A percentile compares a stretch with the other conserved stretches of the same genome.
Evolutionary conservation across 2,888 invertebrate genomes (phyloP).

Genomic region (Azorinus chamasolen): DNA sequence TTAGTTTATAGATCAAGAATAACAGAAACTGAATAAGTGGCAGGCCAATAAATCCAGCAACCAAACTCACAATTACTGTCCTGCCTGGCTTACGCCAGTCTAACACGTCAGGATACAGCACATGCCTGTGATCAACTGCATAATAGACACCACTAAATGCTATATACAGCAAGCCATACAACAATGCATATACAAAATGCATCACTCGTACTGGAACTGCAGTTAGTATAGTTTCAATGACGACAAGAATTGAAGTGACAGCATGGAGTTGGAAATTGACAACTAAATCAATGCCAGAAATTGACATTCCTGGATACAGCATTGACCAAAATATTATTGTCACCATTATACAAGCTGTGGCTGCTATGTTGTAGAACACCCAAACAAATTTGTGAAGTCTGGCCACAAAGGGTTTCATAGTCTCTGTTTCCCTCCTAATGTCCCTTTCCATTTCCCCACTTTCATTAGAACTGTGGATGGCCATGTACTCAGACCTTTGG

Average conservation of each 20-base stretch:
- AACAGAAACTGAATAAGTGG: conserved; percentile 74
- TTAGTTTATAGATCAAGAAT: conserved; percentile 73
- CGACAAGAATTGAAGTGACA: conserved; percentile 78
- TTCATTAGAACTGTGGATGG: conserved; percentile 30
- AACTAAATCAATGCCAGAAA: conserved; percentile 34
- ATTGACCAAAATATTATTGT: conserved; percentile 80
- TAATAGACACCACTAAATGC: conserved; percentile 81
- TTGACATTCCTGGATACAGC: conserved; percentile 69
- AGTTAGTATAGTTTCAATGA: conserved; percentile 76
- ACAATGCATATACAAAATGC: conserved; percentile 76
- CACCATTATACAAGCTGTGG: conserved; percentile 74
- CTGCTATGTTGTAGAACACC: conserved; percentile 74
- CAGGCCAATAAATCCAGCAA: conserved; percentile 71
- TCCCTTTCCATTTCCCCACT: conserved; percentile 4
- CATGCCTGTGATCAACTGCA: conserved; percentile 73
- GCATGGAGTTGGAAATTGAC: conserved; percentile 80
- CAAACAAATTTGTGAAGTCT: conserved; percentile 71
- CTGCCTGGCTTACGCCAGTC: conserved; percentile 80
- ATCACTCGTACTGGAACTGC: conserved; percentile 78
- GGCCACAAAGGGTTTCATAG: conserved; percentile 35
- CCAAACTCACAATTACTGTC: conserved; percentile 65
- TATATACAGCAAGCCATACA: conserved; percentile 77
- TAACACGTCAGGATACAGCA: conserved; percentile 81
- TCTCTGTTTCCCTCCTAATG: too few species aligned
- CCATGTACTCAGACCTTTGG: conserved; percentile 43